Evolutionary conservation across 2,888 invertebrate species (phyloP).

Genomic region (Embidobia sp.): DNA sequence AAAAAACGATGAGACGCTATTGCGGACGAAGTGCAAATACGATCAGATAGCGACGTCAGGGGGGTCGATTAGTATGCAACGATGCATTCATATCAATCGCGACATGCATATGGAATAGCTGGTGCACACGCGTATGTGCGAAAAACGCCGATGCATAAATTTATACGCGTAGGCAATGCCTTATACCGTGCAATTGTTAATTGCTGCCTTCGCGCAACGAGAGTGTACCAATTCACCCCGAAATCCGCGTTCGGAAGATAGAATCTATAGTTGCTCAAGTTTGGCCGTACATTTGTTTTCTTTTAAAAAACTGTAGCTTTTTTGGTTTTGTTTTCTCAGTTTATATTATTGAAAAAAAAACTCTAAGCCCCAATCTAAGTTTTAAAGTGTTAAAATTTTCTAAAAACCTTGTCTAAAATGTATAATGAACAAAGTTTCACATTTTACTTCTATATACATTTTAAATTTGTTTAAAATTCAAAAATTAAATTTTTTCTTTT

Average conservation of each 20-base stretch:
- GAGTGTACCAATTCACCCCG: conserved; percentile 56
- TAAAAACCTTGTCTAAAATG: too few relatives aligned
- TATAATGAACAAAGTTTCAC: too few relatives aligned
- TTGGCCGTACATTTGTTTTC: conserved; percentile 16
- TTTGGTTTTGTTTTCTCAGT: neutral
- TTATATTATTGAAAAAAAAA: too few relatives aligned
- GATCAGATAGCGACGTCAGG: conserved; percentile 75
- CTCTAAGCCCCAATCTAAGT: too few relatives aligned
- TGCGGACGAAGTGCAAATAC: conserved; percentile 73
- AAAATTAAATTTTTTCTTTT: too few relatives aligned
- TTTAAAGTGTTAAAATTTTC: too few relatives aligned
- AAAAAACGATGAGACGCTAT: conserved; percentile 65
- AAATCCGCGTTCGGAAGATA: conserved; percentile 50
- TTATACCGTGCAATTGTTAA: conserved; percentile 75
- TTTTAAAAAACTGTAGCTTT: neutral
- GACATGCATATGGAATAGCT: conserved; percentile 78
- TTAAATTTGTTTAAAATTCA: too few relatives aligned
- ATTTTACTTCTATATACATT: too few relatives aligned
- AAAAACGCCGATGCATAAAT: conserved; percentile 75
- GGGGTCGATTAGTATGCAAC: conserved; percentile 78
- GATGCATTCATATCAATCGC: conserved; percentile 80
- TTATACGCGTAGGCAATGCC: conserved; percentile 74
- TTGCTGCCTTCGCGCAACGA: conserved; percentile 69
- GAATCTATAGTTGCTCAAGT: conserved; percentile 35
- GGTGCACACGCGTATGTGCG: conserved; percentile 63